Evolutionary conservation across 2,888 invertebrate genomes (phyloP), one percentile per base, ranked within the genome.

Genomic region (Diogma glabrata): DNA sequence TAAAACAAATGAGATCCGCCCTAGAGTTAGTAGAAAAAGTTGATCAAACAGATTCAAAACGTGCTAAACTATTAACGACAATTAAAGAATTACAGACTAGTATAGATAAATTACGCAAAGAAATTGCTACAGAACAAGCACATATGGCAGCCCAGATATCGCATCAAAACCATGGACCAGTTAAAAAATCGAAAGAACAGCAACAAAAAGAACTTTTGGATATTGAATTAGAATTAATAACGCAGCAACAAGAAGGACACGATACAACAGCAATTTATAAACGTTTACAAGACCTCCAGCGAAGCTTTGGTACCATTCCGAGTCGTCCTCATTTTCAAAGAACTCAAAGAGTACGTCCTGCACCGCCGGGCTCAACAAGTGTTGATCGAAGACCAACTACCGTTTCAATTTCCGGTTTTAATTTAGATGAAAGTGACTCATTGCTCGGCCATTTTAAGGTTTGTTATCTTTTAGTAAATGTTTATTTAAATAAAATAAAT

Each of bases 121-220:
- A 70, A 49, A 67, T 70, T 36, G 64, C 67, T 19, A 59, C 65
- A 20, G 70, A 70, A 58, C 69, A 69, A 53, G 69, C 64, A 52
- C 69, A 69, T 57, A 55, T 71, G 48, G 64, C 67, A 54, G 66
- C 68, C 14, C 67, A 70, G 55, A 67, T 69, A 1, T 51, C 51
- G 24, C 49, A 47, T 12, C 68, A 68, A 53, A 63, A 60, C 54
- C 66, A 67, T 48, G 62, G 65, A 16, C 66, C 72, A 51, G 73
- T 75, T 1, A 72, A 72, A 22, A 85, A 84, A 61, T 82, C 82
- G 2, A 78, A 84, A 57, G 87, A 87, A 61, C 87, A 88, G 61
- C 82, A 87, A 1, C 87, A 91, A 65, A 88, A 87, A 61, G 92
- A 93, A 63, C 81, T 94, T 49, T 73, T 94, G 9, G 94, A 94